Conservation (phyloP, 1,140 invertebrate species). For the Acromyrmex heyeri region DNA sequence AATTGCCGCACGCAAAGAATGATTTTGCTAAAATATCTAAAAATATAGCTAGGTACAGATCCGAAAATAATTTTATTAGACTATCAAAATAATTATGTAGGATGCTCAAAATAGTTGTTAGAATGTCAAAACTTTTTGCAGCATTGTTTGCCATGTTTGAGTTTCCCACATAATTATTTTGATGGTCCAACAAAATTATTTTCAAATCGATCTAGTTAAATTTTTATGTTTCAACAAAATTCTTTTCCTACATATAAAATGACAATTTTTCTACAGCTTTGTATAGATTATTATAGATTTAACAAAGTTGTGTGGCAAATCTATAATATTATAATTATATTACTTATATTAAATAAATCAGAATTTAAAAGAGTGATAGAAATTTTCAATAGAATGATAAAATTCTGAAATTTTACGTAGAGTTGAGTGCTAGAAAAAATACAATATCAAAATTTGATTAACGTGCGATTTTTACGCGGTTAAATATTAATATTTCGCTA, state of each 20-base stretch:
- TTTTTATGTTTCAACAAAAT: too few species aligned
- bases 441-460: constrained; percentile 10
- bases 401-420: neutral
- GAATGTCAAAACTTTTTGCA: too few species aligned
- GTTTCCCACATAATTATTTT: too few species aligned
- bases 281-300: neutral
- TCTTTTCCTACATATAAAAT: neutral
- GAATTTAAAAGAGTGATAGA: neutral
- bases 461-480: constrained; percentile 27
- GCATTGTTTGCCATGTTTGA: too few species aligned
- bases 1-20: neutral
- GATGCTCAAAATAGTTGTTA: too few species aligned
- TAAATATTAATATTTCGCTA: constrained; percentile 60
- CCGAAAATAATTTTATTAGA: too few species aligned
- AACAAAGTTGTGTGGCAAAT: neutral
- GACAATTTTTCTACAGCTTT: neutral
- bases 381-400: neutral
- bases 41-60: too few species aligned
- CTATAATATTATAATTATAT: neutral
- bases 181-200: too few species aligned
- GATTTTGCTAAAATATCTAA: too few species aligned
- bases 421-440: neutral
- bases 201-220: too few species aligned
- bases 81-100: too few species aligned
- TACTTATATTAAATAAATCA: neutral